A percentile compares a stretch with the other conserved stretches of the same genome.
These are phyloP conservation scores for Urocynchramus pylzowi DNA, from an alignment of 2,113 vertebrate species.

Conservation along the genomic window DNA sequence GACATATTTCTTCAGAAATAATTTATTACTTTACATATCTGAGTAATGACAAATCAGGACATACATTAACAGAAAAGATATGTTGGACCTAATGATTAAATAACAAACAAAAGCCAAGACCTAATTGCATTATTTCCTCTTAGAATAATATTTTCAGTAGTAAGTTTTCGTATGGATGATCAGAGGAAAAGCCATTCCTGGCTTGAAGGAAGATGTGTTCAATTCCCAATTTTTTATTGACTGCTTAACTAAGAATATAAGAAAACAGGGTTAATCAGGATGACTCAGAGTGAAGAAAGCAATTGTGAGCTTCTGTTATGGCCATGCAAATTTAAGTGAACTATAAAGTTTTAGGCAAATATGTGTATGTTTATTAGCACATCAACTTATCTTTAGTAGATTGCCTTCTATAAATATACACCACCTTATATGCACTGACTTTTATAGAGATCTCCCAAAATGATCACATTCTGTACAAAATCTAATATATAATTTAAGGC, in stretches of 20 bases:
- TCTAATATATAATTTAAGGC: not conserved
- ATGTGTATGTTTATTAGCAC: not conserved
- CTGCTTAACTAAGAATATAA: not conserved
- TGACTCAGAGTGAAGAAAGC: not conserved
- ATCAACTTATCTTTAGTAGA: not conserved
- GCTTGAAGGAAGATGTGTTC: not conserved
- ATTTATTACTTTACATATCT: not conserved
- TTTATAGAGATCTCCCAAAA: not conserved
- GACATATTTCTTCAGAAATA: not conserved
- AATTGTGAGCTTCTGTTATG: not conserved
- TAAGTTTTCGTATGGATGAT: not conserved
- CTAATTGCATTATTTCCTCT: not conserved
- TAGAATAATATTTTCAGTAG: not conserved
- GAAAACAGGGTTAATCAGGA: not conserved
- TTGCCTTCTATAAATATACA: not conserved
- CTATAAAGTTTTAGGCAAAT: not conserved
- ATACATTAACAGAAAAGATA: not conserved
- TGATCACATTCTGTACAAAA: not conserved
- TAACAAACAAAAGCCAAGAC: not conserved
- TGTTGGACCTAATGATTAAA: not conserved
- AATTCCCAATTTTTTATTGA: not conserved
- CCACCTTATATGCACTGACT: not conserved
- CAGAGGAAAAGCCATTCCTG: not conserved
- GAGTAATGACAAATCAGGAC: not conserved
- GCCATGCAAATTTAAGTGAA: not conserved